These are phyloP conservation scores for Priocnemis perturbator DNA, from an alignment of 2,888 invertebrate genomes.

Conservation along the genomic window DNA sequence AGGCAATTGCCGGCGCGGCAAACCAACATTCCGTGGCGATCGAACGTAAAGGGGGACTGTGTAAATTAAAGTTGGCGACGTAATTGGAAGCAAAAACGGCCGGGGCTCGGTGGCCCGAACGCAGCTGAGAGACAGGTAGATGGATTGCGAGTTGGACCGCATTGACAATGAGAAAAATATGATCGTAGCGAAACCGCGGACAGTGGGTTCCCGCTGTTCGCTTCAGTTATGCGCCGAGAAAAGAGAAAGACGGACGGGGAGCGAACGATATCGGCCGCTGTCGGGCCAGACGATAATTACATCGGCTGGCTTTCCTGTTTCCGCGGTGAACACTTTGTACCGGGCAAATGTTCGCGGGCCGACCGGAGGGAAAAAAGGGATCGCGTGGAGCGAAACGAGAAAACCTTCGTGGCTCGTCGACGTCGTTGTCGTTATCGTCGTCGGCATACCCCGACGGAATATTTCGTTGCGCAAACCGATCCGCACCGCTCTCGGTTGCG, in stretches of 20 bases:
- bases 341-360: no score
- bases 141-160: constrained; percentile 26
- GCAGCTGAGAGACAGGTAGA: constrained; percentile 31
- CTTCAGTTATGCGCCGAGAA: no score
- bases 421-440: no score
- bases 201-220: no score
- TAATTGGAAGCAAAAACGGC: constrained; percentile 47
- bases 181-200: constrained; percentile 11
- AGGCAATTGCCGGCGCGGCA: constrained; percentile 30
- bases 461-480: no score
- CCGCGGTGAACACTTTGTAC: constrained; percentile 4
- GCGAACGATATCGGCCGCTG: constrained; percentile 29
- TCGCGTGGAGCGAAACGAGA: no score
- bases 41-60: constrained; percentile 28
- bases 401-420: no score
- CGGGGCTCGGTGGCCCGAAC: constrained; percentile 17
- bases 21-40: constrained; percentile 34
- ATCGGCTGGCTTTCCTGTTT: constrained; percentile 10
- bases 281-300: constrained; percentile 25
- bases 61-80: constrained; percentile 41
- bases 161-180: constrained; percentile 39
- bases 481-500: no score
- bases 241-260: neutral
- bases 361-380: no score
- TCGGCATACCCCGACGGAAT: no score